Conservation (phyloP, 2,888 invertebrate species). For the Cataglyphis rosenhaueri region DNA sequence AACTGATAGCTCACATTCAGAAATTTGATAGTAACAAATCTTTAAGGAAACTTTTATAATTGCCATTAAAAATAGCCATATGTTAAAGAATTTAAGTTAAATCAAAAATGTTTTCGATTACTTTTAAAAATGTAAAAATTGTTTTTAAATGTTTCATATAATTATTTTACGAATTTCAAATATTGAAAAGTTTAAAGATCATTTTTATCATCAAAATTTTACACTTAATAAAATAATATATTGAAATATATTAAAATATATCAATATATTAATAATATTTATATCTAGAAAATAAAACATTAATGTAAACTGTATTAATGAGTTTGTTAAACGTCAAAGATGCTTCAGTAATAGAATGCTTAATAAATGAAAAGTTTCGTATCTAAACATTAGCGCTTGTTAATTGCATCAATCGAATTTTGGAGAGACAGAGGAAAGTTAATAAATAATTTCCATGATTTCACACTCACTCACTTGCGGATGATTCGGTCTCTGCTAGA, state of each 20-base stretch:
- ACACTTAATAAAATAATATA: not conserved
- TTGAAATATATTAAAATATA: not conserved
- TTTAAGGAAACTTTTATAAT: not conserved
- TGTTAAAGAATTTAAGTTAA: not conserved
- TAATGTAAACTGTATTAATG: not conserved
- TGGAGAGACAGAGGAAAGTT: not conserved
- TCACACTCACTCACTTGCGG: conserved; percentile 2
- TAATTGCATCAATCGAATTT: not conserved
- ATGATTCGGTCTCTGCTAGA: conserved; percentile 15
- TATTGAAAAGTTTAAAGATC: not conserved
- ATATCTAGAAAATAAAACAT: too few species aligned
- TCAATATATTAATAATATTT: too few species aligned
- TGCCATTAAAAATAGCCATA: not conserved
- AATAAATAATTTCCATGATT: not conserved
- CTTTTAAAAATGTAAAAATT: not conserved
- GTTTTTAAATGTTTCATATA: not conserved
- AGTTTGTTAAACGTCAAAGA: not conserved
- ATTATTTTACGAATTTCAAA: not conserved
- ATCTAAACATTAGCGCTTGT: not conserved
- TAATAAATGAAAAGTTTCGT: conserved; percentile 1
- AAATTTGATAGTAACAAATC: not conserved
- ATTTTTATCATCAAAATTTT: not conserved
- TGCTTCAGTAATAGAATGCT: not conserved
- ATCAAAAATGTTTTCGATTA: not conserved
- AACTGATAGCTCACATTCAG: not conserved